Conservation (phyloP, 2,113 vertebrate species). For the Chloropsis hardwickii region DNA sequence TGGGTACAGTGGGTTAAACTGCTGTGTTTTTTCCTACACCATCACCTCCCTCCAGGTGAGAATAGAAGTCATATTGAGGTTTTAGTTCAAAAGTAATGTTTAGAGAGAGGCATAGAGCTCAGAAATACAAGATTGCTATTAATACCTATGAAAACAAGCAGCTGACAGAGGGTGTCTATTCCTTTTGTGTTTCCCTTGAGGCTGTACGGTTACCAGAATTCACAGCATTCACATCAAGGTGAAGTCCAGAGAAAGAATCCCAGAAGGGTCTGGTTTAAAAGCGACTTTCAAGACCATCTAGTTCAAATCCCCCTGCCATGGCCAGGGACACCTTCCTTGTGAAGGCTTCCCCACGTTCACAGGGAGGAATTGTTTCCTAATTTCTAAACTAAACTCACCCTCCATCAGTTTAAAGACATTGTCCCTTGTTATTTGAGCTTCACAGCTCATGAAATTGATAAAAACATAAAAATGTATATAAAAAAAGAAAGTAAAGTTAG, state of each 20-base stretch:
- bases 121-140: neutral
- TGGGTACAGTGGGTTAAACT: neutral
- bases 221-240: neutral
- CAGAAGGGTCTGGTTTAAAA: neutral
- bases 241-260: neutral
- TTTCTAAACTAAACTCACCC: neutral
- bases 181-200: neutral
- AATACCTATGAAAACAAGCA: neutral
- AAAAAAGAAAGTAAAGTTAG: neutral
- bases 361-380: neutral
- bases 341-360: neutral
- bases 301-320: neutral
- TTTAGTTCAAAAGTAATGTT: neutral
- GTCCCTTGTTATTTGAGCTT: neutral
- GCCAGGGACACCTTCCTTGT: neutral
- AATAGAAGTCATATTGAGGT: neutral
- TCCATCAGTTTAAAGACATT: neutral
- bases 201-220: neutral
- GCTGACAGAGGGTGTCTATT: neutral
- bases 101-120: neutral
- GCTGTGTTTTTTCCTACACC: neutral
- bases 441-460: neutral
- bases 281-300: neutral
- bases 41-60: neutral
- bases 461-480: neutral